Percentiles rank a stretch among this genome's conserved stretches.
These are phyloP conservation scores for Agonopterix heracliana DNA, from an alignment of 2,888 invertebrate species.

Conservation along the genomic window DNA sequence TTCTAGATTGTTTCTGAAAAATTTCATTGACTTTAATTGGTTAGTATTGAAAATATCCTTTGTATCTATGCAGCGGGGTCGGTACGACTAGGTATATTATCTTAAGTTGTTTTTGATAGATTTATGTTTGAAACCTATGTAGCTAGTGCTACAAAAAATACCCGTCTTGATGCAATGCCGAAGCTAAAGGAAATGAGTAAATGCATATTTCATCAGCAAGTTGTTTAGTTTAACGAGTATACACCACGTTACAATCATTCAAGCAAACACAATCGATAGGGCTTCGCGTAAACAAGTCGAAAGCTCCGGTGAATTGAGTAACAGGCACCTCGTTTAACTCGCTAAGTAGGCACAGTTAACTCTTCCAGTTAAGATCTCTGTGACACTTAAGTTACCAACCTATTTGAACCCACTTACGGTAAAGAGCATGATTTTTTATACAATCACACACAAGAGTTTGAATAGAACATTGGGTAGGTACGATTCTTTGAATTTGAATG, in stretches of 20 bases:
- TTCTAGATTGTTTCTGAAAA: too few relatives aligned
- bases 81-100: too few relatives aligned
- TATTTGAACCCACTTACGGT: constrained; percentile 49
- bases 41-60: too few relatives aligned
- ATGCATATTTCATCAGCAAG: constrained; percentile 12
- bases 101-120: too few relatives aligned
- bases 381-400: constrained; percentile 28
- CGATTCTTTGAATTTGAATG: neutral
- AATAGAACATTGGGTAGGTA: too few relatives aligned
- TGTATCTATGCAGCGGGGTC: too few relatives aligned
- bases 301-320: constrained; percentile 32
- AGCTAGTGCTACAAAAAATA: too few relatives aligned
- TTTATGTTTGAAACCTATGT: too few relatives aligned
- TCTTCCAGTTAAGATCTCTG: constrained; percentile 31
- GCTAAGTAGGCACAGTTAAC: constrained; percentile 43
- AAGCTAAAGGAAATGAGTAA: neutral
- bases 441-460: constrained; percentile 20
- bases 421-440: constrained; percentile 25
- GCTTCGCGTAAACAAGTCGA: constrained; percentile 27
- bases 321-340: constrained; percentile 28
- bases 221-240: constrained; percentile 5
- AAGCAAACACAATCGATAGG: constrained; percentile 28
- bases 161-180: too few relatives aligned
- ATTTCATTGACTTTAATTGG: too few relatives aligned
- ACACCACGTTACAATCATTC: constrained; percentile 4